These are phyloP conservation scores for Nemopilema nomurai DNA, from an alignment of 30 jellyfish, hydroid and myxozoan genomes.

Conservation along the genomic window DNA sequence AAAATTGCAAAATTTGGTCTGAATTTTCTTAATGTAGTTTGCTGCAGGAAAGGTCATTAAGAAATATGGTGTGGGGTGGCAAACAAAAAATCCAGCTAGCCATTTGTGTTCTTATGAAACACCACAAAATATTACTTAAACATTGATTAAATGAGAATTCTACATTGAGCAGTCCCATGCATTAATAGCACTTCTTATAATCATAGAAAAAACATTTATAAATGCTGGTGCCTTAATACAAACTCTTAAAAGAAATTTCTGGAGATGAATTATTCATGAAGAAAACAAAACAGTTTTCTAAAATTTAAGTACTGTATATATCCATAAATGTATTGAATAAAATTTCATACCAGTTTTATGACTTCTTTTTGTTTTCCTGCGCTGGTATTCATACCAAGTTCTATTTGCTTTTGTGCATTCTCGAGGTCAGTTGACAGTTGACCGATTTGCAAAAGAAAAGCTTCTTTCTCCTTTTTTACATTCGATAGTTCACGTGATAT, in stretches of 20 bases:
- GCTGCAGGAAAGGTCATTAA: not conserved
- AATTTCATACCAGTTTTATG: not conserved
- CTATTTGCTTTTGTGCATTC: constrained; percentile 19
- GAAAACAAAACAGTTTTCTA: not conserved
- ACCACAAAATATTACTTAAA: not conserved
- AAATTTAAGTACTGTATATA: not conserved
- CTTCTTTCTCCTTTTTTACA: constrained; percentile 63
- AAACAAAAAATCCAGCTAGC: not conserved
- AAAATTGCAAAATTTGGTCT: too few species aligned
- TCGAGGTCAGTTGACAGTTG: constrained; percentile 60
- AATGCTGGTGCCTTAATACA: not conserved
- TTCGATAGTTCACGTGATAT: constrained; percentile 44
- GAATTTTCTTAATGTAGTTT: too few species aligned
- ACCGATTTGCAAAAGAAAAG: constrained; percentile 59
- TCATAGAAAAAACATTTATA: too few species aligned
- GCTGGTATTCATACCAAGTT: not conserved
- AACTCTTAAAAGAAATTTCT: not conserved
- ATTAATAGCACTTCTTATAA: too few species aligned
- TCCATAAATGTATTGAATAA: not conserved
- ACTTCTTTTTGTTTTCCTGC: not conserved
- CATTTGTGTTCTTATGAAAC: not conserved
- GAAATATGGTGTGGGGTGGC: not conserved
- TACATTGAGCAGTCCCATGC: too few species aligned
- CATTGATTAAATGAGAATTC: too few species aligned
- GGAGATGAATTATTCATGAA: not conserved